These are phyloP conservation scores for Ploceus nigricollis DNA, from an alignment of 2,113 vertebrate genomes.

Conservation along the genomic window DNA sequence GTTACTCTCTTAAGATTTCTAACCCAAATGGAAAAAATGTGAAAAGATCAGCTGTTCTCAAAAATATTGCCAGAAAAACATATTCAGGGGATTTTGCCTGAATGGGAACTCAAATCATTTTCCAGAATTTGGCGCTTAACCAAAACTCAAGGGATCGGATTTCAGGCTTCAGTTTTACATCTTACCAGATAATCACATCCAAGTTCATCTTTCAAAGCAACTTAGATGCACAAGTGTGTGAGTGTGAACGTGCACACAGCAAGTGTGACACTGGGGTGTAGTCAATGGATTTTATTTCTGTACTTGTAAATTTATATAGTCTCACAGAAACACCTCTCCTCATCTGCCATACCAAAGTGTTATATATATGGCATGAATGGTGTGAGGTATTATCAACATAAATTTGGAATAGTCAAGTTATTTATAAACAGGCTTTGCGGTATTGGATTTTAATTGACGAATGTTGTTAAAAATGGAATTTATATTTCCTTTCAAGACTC, in stretches of 20 bases:
- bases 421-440: neutral
- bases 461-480: conserved; percentile 32
- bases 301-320: neutral
- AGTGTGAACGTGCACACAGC: neutral
- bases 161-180: neutral
- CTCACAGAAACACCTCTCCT: neutral
- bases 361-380: neutral
- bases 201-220: neutral
- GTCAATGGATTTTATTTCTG: neutral
- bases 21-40: conserved; percentile 57
- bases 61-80: conserved; percentile 47
- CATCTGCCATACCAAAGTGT: neutral
- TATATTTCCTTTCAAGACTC: neutral
- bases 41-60: conserved; percentile 58
- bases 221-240: neutral
- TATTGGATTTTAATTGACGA: neutral
- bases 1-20: conserved; percentile 9
- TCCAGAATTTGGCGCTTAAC: conserved; percentile 26
- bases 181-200: neutral
- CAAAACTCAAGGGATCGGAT: neutral
- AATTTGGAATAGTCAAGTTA: neutral
- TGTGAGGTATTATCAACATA: neutral
- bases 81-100: conserved; percentile 23
- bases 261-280: neutral
- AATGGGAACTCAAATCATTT: conserved; percentile 10